Evolutionary conservation across 1,140 invertebrate genomes (phyloP).

Genomic region (Laupala kohalensis): DNA sequence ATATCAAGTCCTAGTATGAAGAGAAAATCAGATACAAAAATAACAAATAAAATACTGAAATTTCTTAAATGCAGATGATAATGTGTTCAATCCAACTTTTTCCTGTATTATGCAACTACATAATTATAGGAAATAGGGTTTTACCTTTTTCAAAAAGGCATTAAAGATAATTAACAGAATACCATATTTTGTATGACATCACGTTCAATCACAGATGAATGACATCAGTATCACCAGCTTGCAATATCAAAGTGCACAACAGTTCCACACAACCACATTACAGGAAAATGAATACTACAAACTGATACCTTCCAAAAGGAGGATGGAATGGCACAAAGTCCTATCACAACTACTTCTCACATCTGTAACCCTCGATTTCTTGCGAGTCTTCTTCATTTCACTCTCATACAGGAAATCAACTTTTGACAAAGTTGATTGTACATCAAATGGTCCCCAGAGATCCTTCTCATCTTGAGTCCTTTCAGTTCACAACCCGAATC

Average conservation of each 20-base stretch:
- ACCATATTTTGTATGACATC: not conserved
- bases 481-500: conserved; percentile 34
- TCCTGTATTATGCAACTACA: not conserved
- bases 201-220: not conserved
- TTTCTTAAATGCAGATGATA: not conserved
- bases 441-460: conserved; percentile 80
- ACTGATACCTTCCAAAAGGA: not conserved
- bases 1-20: too few species aligned
- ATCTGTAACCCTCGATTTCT: not conserved
- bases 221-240: not conserved
- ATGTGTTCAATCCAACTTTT: not conserved
- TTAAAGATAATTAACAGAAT: not conserved
- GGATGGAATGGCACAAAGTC: not conserved
- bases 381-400: conserved; percentile 30
- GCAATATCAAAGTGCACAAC: not conserved
- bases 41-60: too few species aligned
- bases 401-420: conserved; percentile 74
- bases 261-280: not conserved
- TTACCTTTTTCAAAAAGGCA: not conserved
- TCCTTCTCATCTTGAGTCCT: conserved; percentile 76
- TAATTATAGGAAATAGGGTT: not conserved
- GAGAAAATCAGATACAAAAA: too few species aligned
- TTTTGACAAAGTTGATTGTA: conserved; percentile 84
- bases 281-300: not conserved
- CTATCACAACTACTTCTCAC: not conserved